A percentile compares a stretch with the other conserved stretches of the same genome.
These are phyloP conservation scores for Coelinius sp. DNA, from an alignment of 2,888 invertebrate genomes.

Conservation along the genomic window DNA sequence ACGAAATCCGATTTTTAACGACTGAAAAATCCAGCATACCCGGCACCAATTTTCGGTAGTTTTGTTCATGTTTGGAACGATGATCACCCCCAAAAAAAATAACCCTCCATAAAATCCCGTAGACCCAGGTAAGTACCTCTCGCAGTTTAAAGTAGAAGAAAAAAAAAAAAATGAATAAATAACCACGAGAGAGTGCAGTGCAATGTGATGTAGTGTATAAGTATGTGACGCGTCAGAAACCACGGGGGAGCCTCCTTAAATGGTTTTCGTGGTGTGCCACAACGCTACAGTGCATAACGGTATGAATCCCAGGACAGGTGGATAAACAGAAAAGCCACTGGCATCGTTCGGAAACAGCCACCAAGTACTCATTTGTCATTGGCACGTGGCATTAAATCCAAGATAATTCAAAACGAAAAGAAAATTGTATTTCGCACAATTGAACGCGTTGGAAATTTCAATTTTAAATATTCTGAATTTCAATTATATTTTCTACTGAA, in stretches of 20 bases:
- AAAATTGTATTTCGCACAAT: neutral
- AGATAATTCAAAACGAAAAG: neutral
- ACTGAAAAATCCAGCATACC: neutral
- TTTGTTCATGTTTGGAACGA: neutral
- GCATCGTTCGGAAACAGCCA: conserved; percentile 7
- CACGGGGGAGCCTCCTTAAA: conserved; percentile 44
- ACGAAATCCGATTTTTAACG: neutral
- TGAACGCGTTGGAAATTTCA: neutral
- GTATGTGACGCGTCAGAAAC: conserved; percentile 28
- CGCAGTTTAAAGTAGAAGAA: neutral
- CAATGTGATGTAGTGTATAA: conserved; percentile 1
- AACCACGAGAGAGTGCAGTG: conserved; percentile 2
- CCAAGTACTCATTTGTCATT: conserved; percentile 3
- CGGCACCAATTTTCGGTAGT: conserved; percentile 4
- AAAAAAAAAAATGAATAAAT: too few relatives aligned
- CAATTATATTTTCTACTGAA: too few relatives aligned
- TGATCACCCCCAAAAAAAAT: neutral
- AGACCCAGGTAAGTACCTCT: neutral
- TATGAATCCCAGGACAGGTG: conserved; percentile 53
- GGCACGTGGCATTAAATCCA: conserved; percentile 16
- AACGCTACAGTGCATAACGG: conserved; percentile 50
- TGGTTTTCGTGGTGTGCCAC: conserved; percentile 48
- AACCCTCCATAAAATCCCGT: neutral
- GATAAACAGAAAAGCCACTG: conserved; percentile 24
- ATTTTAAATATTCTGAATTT: neutral